These are phyloP conservation scores for Orussus abietinus DNA, from an alignment of 1,140 invertebrate genomes.

Conservation along the genomic window DNA sequence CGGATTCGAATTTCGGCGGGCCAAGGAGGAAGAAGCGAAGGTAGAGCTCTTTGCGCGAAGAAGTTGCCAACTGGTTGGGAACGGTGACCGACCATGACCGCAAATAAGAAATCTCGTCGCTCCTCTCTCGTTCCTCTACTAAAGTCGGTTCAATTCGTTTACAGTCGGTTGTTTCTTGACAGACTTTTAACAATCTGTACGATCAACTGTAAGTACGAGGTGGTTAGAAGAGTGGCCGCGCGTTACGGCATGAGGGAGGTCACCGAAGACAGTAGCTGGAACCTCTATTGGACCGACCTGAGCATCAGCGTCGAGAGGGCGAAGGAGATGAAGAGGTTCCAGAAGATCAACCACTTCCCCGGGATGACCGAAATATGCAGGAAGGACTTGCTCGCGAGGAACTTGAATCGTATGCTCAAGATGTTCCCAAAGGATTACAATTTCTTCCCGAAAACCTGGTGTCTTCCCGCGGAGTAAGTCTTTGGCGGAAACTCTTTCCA, in stretches of 20 bases:
- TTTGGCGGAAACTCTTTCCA: too few species aligned
- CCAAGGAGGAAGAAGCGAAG: too few species aligned
- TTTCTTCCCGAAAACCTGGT: conserved; percentile 92
- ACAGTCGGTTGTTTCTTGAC: background rate
- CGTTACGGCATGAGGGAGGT: conserved; percentile 78
- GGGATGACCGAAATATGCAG: conserved; percentile 87
- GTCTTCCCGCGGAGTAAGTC: conserved; percentile 85
- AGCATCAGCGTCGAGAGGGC: conserved; percentile 77
- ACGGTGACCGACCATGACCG: too few species aligned
- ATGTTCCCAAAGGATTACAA: conserved; percentile 84
- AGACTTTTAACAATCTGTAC: conserved; percentile 62
- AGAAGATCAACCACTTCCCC: conserved; percentile 90
- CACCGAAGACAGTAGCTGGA: conserved; percentile 77
- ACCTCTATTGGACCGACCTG: conserved; percentile 84
- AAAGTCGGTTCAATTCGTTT: too few species aligned
- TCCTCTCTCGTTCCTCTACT: too few species aligned
- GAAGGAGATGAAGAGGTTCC: conserved; percentile 86
- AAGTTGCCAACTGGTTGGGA: too few species aligned
- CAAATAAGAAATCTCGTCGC: too few species aligned
- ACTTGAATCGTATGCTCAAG: conserved; percentile 82
- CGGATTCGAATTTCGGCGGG: too few species aligned
- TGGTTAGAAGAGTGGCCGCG: conserved; percentile 65
- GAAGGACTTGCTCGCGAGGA: conserved; percentile 80
- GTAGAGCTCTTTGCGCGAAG: too few species aligned
- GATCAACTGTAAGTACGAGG: conserved; percentile 70